These are phyloP conservation scores for Bothrops jararaca DNA, from an alignment of 2,113 vertebrate genomes.

Conservation along the genomic window DNA sequence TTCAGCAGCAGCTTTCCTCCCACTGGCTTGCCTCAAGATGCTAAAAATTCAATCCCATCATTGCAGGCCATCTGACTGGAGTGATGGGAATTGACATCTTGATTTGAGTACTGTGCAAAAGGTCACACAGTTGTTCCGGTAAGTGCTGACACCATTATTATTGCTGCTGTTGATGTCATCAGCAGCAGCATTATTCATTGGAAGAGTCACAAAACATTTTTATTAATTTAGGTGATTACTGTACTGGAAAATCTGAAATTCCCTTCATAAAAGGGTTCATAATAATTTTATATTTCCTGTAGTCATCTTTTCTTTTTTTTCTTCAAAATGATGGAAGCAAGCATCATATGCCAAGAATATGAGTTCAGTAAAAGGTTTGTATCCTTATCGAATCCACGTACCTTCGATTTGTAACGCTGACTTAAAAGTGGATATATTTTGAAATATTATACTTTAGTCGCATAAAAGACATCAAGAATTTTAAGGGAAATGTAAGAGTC, in stretches of 20 bases:
- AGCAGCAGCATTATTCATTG: neutral
- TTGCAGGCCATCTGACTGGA: neutral
- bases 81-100: neutral
- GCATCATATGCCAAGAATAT: neutral
- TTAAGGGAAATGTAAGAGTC: neutral
- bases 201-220: neutral
- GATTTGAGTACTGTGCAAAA: neutral
- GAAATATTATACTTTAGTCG: constrained; percentile 11
- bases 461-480: constrained; percentile 9
- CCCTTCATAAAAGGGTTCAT: neutral
- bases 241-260: neutral
- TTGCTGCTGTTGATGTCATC: neutral
- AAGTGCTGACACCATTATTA: neutral
- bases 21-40: neutral
- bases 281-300: neutral
- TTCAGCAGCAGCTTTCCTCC: neutral
- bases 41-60: neutral
- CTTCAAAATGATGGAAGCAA: neutral
- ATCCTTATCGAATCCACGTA: neutral
- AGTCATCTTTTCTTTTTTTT: neutral
- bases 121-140: neutral
- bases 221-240: neutral
- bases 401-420: neutral
- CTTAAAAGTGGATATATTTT: neutral
- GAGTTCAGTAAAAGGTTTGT: neutral